Percentiles rank a stretch among this genome's conserved stretches.
Evolutionary conservation across 2,113 vertebrate genomes (phyloP).

Genomic region (Notiomystis cincta): DNA sequence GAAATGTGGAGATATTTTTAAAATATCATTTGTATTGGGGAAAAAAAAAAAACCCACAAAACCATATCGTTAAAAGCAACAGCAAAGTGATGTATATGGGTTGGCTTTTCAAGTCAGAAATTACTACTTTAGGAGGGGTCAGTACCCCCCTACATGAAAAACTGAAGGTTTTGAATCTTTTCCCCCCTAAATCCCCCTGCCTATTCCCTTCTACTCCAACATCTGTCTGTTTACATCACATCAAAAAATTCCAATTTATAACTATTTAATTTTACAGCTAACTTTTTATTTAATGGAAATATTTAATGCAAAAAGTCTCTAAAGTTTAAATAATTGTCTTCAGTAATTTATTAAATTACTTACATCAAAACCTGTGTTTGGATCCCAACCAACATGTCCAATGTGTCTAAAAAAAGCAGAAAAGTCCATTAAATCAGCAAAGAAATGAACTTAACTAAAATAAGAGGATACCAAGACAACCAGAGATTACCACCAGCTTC

Average conservation of each 20-base stretch:
- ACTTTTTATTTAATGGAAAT: not conserved
- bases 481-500: not conserved
- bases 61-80: not conserved
- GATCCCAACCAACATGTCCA: slow-evolving; percentile 99
- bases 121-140: not conserved
- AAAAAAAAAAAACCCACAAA: not conserved
- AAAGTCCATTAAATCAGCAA: not conserved
- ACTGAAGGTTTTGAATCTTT: not conserved
- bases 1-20: not conserved
- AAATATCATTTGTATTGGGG: not conserved
- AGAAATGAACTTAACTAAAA: not conserved
- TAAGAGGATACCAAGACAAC: not conserved
- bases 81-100: not conserved
- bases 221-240: not conserved
- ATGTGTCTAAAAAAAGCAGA: slow-evolving; percentile 84
- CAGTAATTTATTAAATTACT: slow-evolving; percentile 71
- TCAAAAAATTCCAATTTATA: not conserved
- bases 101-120: not conserved
- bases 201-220: not conserved
- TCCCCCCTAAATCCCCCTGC: not conserved
- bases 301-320: not conserved
- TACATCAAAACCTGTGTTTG: slow-evolving; percentile 99
- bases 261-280: not conserved
- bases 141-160: not conserved
- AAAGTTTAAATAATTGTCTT: not conserved